phyloP scores from a whole-genome alignment of 1,140 invertebrate species.

The Drosophila persimilis region DNA sequence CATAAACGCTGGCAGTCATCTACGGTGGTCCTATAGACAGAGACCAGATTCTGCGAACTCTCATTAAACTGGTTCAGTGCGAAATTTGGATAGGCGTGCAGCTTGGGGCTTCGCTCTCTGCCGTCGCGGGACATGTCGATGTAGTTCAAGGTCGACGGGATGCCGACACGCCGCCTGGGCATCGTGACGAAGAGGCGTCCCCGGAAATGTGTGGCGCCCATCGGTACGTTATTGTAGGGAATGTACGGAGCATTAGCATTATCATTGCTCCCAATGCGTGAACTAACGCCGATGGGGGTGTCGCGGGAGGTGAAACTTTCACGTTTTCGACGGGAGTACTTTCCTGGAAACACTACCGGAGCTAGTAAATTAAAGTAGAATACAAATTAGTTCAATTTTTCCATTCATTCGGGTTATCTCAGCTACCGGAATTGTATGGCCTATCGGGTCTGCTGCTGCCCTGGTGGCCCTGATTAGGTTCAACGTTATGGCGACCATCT shows the following conservation, averaged over 20 bases:
- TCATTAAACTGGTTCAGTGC: conserved; percentile 85
- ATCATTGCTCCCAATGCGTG: conserved; percentile 11
- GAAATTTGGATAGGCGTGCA: conserved; percentile 87
- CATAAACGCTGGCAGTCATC: conserved; percentile 89
- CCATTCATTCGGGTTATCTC: no score
- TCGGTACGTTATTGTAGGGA: conserved; percentile 88
- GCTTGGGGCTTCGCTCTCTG: conserved; percentile 83
- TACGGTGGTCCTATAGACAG: conserved; percentile 87
- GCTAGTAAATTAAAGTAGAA: conserved; percentile 25
- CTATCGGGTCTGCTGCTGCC: conserved; percentile 6
- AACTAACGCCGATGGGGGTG: conserved; percentile 13
- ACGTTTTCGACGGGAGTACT: conserved; percentile 35
- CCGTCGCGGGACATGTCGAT: conserved; percentile 84
- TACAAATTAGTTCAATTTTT: background rate
- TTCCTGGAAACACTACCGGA: conserved; percentile 56
- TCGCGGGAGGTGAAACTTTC: conserved; percentile 61
- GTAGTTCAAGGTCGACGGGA: conserved; percentile 88
- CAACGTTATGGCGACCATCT: conserved; percentile 2
- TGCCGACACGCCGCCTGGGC: conserved; percentile 86
- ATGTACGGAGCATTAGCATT: conserved; percentile 53
- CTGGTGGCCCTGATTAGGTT: no score
- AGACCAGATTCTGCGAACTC: conserved; percentile 84
- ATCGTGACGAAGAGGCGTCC: conserved; percentile 89
- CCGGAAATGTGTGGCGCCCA: conserved; percentile 87
- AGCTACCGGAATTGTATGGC: conserved; percentile 44